phyloP scores from a whole-genome alignment of 2,113 vertebrate species.

The Colossoma macropomum region DNA sequence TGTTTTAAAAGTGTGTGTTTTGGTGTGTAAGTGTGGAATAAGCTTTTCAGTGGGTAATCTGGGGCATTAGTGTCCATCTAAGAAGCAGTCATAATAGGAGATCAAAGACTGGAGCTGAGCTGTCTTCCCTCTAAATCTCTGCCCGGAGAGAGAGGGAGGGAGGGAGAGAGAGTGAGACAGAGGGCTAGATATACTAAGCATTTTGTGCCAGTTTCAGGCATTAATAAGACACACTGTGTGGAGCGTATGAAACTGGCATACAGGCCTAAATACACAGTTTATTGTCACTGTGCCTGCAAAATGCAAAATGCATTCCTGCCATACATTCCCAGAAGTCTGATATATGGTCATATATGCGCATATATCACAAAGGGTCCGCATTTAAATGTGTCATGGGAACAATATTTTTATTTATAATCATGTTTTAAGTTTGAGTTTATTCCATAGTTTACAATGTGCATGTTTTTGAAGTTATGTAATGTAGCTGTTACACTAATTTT shows the following conservation, averaged over 20 bases:
- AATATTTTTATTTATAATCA: no score
- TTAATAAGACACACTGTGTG: neutral
- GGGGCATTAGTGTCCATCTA: constrained; percentile 14
- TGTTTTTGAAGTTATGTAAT: no score
- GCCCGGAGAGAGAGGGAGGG: constrained; percentile 9
- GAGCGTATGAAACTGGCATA: neutral
- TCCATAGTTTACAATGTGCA: no score
- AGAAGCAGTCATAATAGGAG: neutral
- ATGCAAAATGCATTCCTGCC: neutral
- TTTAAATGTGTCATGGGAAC: no score
- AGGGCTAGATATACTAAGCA: neutral
- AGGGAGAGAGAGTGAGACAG: neutral
- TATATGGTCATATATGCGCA: no score
- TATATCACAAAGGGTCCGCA: no score
- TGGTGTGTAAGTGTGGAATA: constrained; percentile 16
- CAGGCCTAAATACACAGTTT: neutral
- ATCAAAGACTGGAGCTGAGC: neutral
- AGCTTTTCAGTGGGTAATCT: constrained; percentile 4
- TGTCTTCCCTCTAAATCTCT: neutral
- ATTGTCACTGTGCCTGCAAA: neutral
- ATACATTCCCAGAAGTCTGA: no score
- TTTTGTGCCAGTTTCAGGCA: neutral
- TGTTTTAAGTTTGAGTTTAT: no score
- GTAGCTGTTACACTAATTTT: no score
- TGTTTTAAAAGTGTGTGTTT: neutral